Base-by-base conservation (phyloP, 2,797 vertebrate species). In the Acanthurus lineatus region DNA sequence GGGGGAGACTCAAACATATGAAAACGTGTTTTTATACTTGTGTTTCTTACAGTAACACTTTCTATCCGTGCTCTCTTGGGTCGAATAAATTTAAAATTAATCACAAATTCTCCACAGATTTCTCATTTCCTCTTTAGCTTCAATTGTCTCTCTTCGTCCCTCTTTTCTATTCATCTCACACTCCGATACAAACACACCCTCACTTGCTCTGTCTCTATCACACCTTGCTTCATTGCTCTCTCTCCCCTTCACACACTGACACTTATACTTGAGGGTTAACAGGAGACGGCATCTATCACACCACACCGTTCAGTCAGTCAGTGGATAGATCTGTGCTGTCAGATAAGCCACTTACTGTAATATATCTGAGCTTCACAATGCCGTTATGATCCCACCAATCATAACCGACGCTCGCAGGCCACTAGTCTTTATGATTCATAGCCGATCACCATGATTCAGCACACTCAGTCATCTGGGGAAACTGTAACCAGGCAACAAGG, bases 401-500 rank as follows among this genome's bases (percentile, higher is more conserved):
- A 88, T 14, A 76, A 64, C 82, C 32, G 49, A 61, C 0, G 73
- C 74, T 63, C 1, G 22, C 73, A 51, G 73, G 61, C 76, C 62
- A 53, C 86, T 28, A 8, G 54, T 87, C 76, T 69, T 47, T 68
- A 58, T 74, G 76, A 79, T 82, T 86, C 84, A 84, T 73, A 1
- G 82, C 67, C 45, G 22, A 75, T 75, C 72, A 19, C 48, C 62
- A 49, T 81, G 90, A 92, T 59, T 87, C 90, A 88, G 88, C 84
- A 60, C 73, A 72, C 77, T 35, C 73, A 19, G 78, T 86, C 89
- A 90, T 86, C 91, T 84, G 87, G 80, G 85, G 84, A 86, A 73
- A 82, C 85, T 19, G 90, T 91, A 88, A 89, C 92, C 78, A 90
- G 81, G 92, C 90, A 91, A 92, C 91, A 73, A 35, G 86, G 60